Evolutionary conservation across 2,113 vertebrate species (phyloP).

Genomic region (Tenrec ecaudatus): DNA sequence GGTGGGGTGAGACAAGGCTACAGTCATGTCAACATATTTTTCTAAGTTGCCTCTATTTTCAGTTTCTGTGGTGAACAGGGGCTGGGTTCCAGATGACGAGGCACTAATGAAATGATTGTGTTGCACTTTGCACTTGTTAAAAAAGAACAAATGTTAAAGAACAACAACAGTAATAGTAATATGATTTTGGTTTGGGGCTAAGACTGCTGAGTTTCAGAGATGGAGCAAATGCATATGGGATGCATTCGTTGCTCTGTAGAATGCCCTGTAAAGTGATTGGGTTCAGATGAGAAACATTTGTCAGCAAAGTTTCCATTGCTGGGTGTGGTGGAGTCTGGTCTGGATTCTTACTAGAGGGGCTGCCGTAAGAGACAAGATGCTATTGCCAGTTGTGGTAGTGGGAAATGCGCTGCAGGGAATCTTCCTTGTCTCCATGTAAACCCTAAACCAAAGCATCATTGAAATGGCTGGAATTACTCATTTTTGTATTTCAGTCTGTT

Average conservation of each 20-base stretch:
- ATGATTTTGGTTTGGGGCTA: conserved; percentile 55
- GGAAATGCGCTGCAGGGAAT: not conserved
- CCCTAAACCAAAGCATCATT: not conserved
- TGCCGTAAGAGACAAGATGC: conserved; percentile 26
- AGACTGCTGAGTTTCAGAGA: conserved; percentile 35
- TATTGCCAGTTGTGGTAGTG: not conserved
- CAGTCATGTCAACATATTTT: not conserved
- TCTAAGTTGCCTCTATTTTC: not conserved
- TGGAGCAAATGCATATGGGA: conserved; percentile 53
- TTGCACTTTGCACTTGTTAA: conserved; percentile 8
- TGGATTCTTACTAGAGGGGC: conserved; percentile 12
- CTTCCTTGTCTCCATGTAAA: not conserved
- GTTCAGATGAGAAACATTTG: conserved; percentile 74
- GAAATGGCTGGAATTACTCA: not conserved
- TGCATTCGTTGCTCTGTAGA: conserved; percentile 25
- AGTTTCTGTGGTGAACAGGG: not conserved
- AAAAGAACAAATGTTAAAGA: conserved; percentile 64
- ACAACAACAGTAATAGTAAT: conserved; percentile 48
- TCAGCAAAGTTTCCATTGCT: conserved; percentile 57
- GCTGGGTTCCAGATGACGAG: conserved; percentile 33
- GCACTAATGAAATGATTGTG: not conserved
- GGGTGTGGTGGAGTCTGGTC: conserved; percentile 48
- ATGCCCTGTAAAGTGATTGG: conserved; percentile 46
- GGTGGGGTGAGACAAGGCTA: not conserved
- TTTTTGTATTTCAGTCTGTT: not conserved